Base-by-base conservation (phyloP, 2,888 invertebrate species). In the Pseudanteris insignis region DNA sequence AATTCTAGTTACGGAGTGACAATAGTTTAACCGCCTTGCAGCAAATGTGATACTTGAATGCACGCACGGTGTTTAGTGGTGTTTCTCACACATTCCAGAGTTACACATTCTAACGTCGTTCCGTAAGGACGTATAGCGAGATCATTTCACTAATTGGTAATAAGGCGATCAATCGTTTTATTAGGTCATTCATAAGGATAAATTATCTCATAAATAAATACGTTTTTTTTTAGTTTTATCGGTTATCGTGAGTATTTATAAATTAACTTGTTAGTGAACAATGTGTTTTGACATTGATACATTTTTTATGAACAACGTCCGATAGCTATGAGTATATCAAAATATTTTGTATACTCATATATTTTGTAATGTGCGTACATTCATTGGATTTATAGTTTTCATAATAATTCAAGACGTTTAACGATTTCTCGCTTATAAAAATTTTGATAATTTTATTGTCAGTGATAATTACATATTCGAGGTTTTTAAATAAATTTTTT, bases 31-130 rank as follows among this genome's bases (percentile, higher is more conserved):
- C 24, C 29, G 15, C 24, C 5, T 37, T 38, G n/a, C 26, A 50
- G 18, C 18, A 18, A 6, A 18, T 18, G 18, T 18, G 18, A 4
- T 4, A 18, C n/a, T 26, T 26, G 26, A 5, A 11, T 10, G 15
- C 12, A 18, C 38, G 36, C 33, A 21, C 18, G 25, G 10, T 21
- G 12, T 38, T 54, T 37, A 33, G 37, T 47, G 38, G 30, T 13
- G 34, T 60, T 61, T 61, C 48, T 54, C 60, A 48, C 28, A 48
- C 48, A 54, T 54, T 48, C 60, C 48, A 15, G 9, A 18, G 30
- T 37, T 34, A 9, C 13, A 33, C 53, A 47, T 46, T 30, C 37
- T 32, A 55, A 24, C 24, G 33, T 54, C 26, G 29, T 40, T 33
- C 46, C 28, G 12, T 48, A 54, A 48, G 44, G 47, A 54, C 54